Evolutionary conservation across 2,113 vertebrate genomes (phyloP).

Genomic region (Plestiodon gilberti): DNA sequence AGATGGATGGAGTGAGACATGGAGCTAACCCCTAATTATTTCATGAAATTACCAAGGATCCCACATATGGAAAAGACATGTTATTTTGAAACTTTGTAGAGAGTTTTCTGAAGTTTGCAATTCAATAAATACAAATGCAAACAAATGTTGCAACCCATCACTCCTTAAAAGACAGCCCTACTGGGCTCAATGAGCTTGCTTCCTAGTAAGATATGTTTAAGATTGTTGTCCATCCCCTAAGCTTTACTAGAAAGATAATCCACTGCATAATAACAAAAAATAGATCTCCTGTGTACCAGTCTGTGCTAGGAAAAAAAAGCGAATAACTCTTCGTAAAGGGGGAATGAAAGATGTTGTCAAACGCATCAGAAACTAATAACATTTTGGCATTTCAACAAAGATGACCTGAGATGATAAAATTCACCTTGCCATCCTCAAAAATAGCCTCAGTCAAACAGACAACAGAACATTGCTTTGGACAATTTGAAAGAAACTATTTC

Average conservation of each 20-base stretch:
- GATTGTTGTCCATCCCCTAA: not conserved
- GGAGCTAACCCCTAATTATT: not conserved
- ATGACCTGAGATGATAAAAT: not conserved
- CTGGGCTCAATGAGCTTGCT: not conserved
- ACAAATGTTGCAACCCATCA: not conserved
- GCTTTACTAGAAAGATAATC: slow-evolving; percentile 18
- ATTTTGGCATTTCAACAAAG: slow-evolving; percentile 27
- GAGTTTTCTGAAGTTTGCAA: not conserved
- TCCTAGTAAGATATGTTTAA: not conserved
- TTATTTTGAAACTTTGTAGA: too few species aligned
- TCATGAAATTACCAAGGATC: not conserved
- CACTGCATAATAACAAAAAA: slow-evolving; percentile 28
- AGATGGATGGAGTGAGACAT: not conserved
- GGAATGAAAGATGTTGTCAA: slow-evolving; percentile 29
- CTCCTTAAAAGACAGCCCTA: not conserved
- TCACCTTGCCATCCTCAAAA: not conserved
- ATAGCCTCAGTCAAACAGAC: not conserved
- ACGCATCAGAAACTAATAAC: slow-evolving; percentile 34
- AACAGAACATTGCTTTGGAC: not conserved
- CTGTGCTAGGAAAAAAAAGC: slow-evolving; percentile 29
- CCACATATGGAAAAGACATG: not conserved
- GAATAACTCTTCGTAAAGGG: not conserved
- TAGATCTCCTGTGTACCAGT: not conserved
- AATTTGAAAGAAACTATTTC: not conserved
- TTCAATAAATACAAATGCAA: not conserved